A percentile compares a stretch with the other conserved stretches of the same genome.
phyloP scores from a whole-genome alignment of 23 tunicate species.

The Aplidium turbinatum region DNA sequence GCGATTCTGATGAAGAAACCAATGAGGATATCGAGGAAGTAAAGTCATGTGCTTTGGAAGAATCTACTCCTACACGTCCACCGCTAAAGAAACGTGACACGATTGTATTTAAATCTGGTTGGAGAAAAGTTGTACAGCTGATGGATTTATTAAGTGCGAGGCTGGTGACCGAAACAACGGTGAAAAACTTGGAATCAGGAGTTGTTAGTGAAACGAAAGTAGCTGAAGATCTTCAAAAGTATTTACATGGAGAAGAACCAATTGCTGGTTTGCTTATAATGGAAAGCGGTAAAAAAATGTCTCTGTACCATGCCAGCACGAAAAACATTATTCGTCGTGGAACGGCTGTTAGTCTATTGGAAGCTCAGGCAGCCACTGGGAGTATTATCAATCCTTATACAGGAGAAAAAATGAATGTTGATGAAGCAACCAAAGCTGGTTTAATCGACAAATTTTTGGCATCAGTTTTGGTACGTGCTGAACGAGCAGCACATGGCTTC shows the following conservation, averaged over 20 bases:
- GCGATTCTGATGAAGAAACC: neutral
- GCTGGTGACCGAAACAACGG: conserved; percentile 64
- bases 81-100: conserved; percentile 64
- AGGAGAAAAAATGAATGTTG: conserved; percentile 66
- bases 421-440: conserved; percentile 54
- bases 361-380: conserved; percentile 96
- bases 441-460: conserved; percentile 63
- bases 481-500: conserved; percentile 77
- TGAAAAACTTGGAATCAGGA: conserved; percentile 62
- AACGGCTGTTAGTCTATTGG: conserved; percentile 73
- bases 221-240: conserved; percentile 47
- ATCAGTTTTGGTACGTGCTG: conserved; percentile 62
- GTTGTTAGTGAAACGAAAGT: conserved; percentile 60
- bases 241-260: conserved; percentile 83
- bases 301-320: conserved; percentile 80
- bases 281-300: conserved; percentile 82
- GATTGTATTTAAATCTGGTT: conserved; percentile 84
- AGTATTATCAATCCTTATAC: conserved; percentile 76
- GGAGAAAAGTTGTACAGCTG: conserved; percentile 74
- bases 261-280: conserved; percentile 84
- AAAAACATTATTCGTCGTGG: conserved; percentile 73
- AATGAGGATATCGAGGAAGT: neutral
- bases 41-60: neutral
- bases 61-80: neutral
- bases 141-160: conserved; percentile 74